Conservation (phyloP, 2,888 invertebrate species). For the Leptothorax acervorum region DNA sequence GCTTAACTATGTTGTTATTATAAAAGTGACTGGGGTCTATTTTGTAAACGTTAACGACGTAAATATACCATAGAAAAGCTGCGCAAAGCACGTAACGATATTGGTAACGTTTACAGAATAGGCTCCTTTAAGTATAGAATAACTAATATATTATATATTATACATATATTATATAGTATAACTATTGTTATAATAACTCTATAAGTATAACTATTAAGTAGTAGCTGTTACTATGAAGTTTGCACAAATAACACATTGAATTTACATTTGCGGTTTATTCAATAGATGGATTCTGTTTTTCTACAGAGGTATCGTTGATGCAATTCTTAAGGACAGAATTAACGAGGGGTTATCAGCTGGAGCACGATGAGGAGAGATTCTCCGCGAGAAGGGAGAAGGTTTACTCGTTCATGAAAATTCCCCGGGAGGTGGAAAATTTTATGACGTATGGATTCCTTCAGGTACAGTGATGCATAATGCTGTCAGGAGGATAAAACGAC, state of each 20-base stretch:
- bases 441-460: constrained; percentile 97
- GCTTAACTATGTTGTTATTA: neutral
- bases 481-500: neutral
- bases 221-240: neutral
- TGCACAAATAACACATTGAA: neutral
- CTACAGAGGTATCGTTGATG: constrained; percentile 82
- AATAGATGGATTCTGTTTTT: constrained; percentile 23
- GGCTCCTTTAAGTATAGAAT: too few relatives aligned
- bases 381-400: constrained; percentile 97
- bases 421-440: constrained; percentile 96
- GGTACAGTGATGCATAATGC: constrained; percentile 75
- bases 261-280: neutral
- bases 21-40: too few relatives aligned
- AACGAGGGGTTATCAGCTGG: constrained; percentile 96
- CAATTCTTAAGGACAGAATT: constrained; percentile 94
- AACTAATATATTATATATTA: too few relatives aligned
- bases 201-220: neutral
- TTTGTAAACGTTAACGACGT: too few relatives aligned
- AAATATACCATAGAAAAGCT: too few relatives aligned
- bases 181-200: too few relatives aligned
- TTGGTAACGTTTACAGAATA: too few relatives aligned
- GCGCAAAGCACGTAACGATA: too few relatives aligned
- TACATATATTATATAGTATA: too few relatives aligned
- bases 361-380: constrained; percentile 98
- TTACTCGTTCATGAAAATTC: constrained; percentile 98